A percentile compares a stretch with the other conserved stretches of the same genome.
phyloP scores from a whole-genome alignment of 1,140 invertebrate species.

The Meteorus sp. region DNA sequence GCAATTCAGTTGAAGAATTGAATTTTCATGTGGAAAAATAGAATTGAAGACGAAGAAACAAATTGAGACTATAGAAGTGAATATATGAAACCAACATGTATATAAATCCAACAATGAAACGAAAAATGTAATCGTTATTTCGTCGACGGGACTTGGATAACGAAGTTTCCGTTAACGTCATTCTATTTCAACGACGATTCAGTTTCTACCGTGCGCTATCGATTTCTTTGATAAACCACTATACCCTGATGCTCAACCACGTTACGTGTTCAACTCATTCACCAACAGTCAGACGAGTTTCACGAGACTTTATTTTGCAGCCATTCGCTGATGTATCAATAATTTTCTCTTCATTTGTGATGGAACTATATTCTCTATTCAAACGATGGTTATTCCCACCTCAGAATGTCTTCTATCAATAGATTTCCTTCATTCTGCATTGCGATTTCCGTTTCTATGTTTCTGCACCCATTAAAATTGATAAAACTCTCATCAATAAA shows the following conservation, averaged over 20 bases:
- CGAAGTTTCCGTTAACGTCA: slow-evolving; percentile 36
- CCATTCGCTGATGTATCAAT: neutral
- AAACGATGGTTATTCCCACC: too few species aligned
- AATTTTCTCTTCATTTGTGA: too few species aligned
- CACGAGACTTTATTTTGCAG: neutral
- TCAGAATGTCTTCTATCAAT: too few species aligned
- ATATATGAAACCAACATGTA: neutral
- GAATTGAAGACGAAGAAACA: too few species aligned
- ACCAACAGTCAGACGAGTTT: slow-evolving; percentile 1
- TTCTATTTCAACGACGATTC: slow-evolving; percentile 30
- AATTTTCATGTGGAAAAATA: too few species aligned
- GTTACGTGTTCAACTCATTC: slow-evolving; percentile 11
- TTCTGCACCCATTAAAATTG: too few species aligned
- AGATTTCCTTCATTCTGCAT: too few species aligned
- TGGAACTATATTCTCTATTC: too few species aligned
- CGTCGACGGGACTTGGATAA: slow-evolving; percentile 30
- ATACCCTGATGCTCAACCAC: slow-evolving; percentile 10
- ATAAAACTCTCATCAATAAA: too few species aligned
- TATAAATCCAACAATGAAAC: slow-evolving; percentile 9
- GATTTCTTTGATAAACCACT: slow-evolving; percentile 38
- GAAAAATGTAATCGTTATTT: slow-evolving; percentile 25
- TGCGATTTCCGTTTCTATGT: too few species aligned
- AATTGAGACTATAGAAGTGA: neutral
- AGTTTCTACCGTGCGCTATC: slow-evolving; percentile 17
- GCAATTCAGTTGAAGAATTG: too few species aligned